Conservation (phyloP, 1,140 invertebrate genomes). For the Lordiphosa mommai region DNA sequence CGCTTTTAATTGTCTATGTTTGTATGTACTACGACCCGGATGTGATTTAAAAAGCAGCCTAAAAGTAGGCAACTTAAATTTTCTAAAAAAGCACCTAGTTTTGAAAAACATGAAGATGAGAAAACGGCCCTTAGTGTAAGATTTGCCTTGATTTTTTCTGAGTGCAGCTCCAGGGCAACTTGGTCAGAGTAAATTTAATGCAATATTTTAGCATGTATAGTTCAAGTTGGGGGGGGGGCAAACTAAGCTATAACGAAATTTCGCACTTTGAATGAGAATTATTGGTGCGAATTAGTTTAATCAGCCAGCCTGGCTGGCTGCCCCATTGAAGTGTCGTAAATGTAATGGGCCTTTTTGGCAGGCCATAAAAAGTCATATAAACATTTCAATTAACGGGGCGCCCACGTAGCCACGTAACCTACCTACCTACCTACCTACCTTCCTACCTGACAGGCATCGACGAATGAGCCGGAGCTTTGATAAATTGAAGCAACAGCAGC, state of each 20-base stretch:
- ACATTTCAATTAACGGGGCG: slow-evolving; percentile 70
- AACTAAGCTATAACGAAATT: slow-evolving; percentile 11
- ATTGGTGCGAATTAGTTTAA: slow-evolving; percentile 68
- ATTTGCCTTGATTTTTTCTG: no score
- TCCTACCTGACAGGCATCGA: slow-evolving; percentile 53
- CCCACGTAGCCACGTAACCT: slow-evolving; percentile 50
- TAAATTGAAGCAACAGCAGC: slow-evolving; percentile 67
- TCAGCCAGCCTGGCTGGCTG: slow-evolving; percentile 39
- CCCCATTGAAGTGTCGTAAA: slow-evolving; percentile 61
- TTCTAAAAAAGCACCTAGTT: no score
- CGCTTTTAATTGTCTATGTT: no score
- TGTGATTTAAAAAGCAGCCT: no score
- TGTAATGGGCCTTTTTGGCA: slow-evolving; percentile 72
- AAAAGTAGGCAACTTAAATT: no score
- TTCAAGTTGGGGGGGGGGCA: background rate
- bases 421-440: no score
- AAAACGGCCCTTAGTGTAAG: no score
- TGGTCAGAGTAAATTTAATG: slow-evolving; percentile 60
- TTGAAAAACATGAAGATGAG: no score
- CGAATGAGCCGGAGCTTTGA: slow-evolving; percentile 71
- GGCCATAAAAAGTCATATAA: slow-evolving; percentile 76
- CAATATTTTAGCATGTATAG: slow-evolving; percentile 60
- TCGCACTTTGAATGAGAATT: slow-evolving; percentile 45
- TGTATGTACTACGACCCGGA: no score
- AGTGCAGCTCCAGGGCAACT: slow-evolving; percentile 24